A percentile compares a stretch with the other conserved stretches of the same genome.
Conservation (phyloP, 2,113 vertebrate genomes). For the Pungitius pungitius region DNA sequence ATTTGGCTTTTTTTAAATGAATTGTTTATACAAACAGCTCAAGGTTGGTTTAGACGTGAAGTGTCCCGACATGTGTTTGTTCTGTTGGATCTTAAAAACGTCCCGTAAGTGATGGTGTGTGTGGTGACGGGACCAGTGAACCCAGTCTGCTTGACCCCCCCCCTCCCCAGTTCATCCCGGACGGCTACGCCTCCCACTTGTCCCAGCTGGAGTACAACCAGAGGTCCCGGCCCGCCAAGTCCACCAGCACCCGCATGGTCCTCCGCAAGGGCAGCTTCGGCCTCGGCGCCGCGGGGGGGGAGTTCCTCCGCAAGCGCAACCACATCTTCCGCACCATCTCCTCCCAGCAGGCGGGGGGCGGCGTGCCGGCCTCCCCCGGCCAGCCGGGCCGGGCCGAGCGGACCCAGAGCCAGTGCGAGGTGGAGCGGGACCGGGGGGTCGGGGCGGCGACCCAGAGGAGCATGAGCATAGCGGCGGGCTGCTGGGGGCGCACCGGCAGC, state of each 20-base stretch:
- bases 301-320: slow-evolving; percentile 95
- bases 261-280: slow-evolving; percentile 97
- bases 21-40: too few species aligned
- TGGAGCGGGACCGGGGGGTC: slow-evolving; percentile 80
- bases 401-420: slow-evolving; percentile 90
- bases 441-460: slow-evolving; percentile 86
- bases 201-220: slow-evolving; percentile 96
- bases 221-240: slow-evolving; percentile 90
- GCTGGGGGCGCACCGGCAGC: slow-evolving; percentile 90
- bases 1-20: neutral
- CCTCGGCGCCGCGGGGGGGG: slow-evolving; percentile 87
- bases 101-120: too few species aligned
- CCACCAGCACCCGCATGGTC: slow-evolving; percentile 89
- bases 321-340: slow-evolving; percentile 96
- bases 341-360: slow-evolving; percentile 84
- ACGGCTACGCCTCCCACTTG: slow-evolving; percentile 94
- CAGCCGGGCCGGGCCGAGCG: slow-evolving; percentile 85
- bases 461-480: slow-evolving; percentile 93
- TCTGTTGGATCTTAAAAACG: too few species aligned
- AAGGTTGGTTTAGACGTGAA: too few species aligned
- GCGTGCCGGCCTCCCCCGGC: slow-evolving; percentile 41
- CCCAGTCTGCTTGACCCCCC: neutral
- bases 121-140: neutral
- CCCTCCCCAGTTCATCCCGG: slow-evolving; percentile 89
- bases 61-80: too few species aligned